Base-by-base conservation (phyloP, 2,888 invertebrate genomes). In the Heliconius aoede region DNA sequence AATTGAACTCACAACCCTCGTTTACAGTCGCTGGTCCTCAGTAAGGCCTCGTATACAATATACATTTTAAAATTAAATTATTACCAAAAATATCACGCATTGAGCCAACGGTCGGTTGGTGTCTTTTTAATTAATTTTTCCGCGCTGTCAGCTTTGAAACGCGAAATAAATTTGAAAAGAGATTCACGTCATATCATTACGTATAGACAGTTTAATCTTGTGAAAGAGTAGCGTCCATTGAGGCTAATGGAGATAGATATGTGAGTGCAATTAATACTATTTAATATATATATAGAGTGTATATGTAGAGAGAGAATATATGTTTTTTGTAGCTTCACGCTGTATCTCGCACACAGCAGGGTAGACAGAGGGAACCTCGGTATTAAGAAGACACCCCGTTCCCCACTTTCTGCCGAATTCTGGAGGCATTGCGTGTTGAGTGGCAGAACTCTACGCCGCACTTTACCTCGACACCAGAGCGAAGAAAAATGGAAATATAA, bases 161-260 rank as follows among this genome's bases (percentile, higher is more conserved):
- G 69, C 24, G 51, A 51, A 62, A 74, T 69, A 74, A 69, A 74
- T 74, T 61, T 46, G 26, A 51, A 69, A 61, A 68, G 67, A 74
- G 74, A 51, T 74, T 74, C 40, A 69, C 69, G 58, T 32, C 58
- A 72, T 72, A 72, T 60, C 36, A 72, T 60, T 60, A 60, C 36
- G 36, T 55, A 51, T 28, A 51, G 71, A 60, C 71, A 72, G 24
- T 58, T 72, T 72, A 72, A 72, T 72, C 71, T 72, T 7, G 26
- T 72, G 26, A 58, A 60, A 72, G 60, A 72, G 71, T 36, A 11
- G 55, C 71, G 71, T 13, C 55, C 71, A 36, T 55, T 72, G 60
- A 32, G 71, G 60, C 7, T 72, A 72, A 60, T 32, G 32, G 60
- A 58, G 71, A 72, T 58, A 58, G 71, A 72, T 58, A 60, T 72